Evolutionary conservation across 2,113 vertebrate genomes (phyloP).

Genomic region (Anolis carolinensis): DNA sequence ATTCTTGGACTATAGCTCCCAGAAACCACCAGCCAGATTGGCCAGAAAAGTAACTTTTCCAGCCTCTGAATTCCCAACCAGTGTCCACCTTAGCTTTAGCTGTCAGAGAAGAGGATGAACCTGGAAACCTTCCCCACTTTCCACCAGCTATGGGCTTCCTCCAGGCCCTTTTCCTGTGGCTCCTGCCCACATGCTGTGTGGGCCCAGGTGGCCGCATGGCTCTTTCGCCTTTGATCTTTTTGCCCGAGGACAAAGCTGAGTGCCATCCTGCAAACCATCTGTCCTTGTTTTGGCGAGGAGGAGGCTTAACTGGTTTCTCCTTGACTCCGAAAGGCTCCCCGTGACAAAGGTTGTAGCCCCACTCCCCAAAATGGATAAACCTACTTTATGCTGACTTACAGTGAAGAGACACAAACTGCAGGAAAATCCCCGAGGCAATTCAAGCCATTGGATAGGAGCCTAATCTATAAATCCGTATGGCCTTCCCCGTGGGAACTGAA

Average conservation of each 20-base stretch:
- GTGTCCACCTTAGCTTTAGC: background rate
- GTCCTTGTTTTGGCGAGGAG: background rate
- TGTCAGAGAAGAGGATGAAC: background rate
- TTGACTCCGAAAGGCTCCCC: background rate
- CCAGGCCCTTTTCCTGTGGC: background rate
- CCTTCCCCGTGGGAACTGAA: slow-evolving; percentile 21
- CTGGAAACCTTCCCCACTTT: background rate
- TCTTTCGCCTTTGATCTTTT: slow-evolving; percentile 1
- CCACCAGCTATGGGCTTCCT: background rate
- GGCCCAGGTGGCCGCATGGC: background rate
- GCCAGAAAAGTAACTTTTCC: background rate
- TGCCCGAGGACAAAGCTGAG: background rate
- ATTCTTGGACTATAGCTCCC: background rate
- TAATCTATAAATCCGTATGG: slow-evolving; percentile 28
- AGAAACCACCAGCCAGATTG: background rate
- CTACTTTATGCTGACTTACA: background rate
- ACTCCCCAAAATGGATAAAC: background rate
- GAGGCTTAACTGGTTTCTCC: background rate
- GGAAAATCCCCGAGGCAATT: background rate
- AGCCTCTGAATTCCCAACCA: background rate
- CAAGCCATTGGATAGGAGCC: background rate
- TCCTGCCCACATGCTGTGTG: background rate
- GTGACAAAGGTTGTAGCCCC: background rate
- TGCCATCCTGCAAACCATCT: background rate
- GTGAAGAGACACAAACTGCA: background rate